These are phyloP conservation scores for Spilogale gracilis DNA, from an alignment of 2,113 vertebrate species.

Conservation along the genomic window DNA sequence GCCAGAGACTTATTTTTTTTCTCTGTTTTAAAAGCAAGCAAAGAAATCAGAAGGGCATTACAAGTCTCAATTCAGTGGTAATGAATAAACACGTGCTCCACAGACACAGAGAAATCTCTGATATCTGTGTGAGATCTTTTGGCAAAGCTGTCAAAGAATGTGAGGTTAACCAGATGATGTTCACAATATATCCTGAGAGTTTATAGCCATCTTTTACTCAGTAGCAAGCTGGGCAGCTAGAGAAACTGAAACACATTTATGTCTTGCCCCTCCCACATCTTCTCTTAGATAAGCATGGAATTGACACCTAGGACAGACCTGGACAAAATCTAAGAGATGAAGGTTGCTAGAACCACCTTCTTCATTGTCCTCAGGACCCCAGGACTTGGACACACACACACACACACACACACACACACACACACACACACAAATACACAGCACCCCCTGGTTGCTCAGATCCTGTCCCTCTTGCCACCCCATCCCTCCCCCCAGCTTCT, in stretches of 20 bases:
- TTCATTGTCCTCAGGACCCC: background rate
- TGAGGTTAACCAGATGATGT: background rate
- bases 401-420: background rate
- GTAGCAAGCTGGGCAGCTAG: background rate
- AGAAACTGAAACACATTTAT: background rate
- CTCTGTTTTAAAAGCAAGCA: constrained; percentile 27
- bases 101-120: constrained; percentile 10
- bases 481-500: background rate
- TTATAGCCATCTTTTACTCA: background rate
- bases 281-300: background rate
- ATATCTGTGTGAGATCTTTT: background rate
- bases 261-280: background rate
- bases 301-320: background rate
- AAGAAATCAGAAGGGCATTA: background rate
- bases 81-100: background rate
- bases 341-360: background rate
- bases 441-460: background rate
- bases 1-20: background rate
- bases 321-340: background rate
- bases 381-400: background rate
- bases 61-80: background rate
- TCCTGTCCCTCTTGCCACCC: background rate
- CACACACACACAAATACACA: background rate
- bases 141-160: background rate
- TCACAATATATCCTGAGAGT: background rate